Percentiles rank a stretch among this genome's conserved stretches.
Evolutionary conservation across 1,140 invertebrate species (phyloP).

Genomic region (Brachionus angularis): DNA sequence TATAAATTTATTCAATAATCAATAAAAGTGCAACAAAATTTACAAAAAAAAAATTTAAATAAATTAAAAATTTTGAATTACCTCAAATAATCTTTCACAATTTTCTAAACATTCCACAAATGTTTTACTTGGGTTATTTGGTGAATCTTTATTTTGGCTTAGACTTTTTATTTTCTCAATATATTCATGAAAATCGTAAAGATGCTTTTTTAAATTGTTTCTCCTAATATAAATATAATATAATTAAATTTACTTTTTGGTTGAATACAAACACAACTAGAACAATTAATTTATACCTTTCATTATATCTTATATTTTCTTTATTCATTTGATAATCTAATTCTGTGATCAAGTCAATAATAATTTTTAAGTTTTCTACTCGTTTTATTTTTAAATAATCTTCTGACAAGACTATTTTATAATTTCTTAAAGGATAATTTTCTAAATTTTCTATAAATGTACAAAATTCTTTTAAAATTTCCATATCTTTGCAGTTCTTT

Average conservation of each 20-base stretch:
- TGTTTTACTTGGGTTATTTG: neutral
- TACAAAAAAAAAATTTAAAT: too few species aligned
- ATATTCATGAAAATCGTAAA: slow-evolving; percentile 10
- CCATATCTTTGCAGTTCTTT: neutral
- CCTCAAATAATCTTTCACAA: too few species aligned
- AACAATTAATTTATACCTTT: neutral
- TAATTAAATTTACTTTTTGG: neutral
- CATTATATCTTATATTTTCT: too few species aligned
- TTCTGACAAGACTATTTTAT: too few species aligned
- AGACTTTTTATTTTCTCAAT: neutral
- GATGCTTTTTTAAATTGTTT: neutral
- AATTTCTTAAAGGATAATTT: neutral
- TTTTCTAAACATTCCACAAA: neutral
- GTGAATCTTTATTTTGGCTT: neutral
- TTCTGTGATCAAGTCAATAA: too few species aligned
- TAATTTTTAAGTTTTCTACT: too few species aligned
- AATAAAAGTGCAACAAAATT: too few species aligned
- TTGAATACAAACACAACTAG: neutral
- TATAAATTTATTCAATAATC: too few species aligned
- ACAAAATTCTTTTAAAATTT: neutral
- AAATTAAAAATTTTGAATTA: too few species aligned
- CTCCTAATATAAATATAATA: neutral
- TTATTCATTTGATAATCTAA: too few species aligned
- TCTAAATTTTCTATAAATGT: neutral
- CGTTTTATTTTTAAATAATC: too few species aligned